Percentiles rank a stretch among this genome's conserved stretches.
Conservation (phyloP, 2,888 invertebrate species). For the Agrotis clavis region DNA sequence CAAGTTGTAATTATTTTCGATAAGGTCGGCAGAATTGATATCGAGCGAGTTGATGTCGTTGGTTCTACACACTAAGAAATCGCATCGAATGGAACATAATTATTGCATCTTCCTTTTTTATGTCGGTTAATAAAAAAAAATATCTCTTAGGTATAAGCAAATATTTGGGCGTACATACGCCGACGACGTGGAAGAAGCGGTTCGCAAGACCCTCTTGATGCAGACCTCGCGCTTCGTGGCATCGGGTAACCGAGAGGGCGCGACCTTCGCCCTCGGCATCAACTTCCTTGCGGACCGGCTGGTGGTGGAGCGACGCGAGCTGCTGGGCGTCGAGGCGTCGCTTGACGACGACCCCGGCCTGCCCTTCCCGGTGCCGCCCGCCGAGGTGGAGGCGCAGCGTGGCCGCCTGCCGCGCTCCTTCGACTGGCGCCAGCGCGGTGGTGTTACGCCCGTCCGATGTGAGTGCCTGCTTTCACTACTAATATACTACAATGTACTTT, state of each 20-base stretch:
- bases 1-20: too few species aligned
- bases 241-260: conserved; percentile 83
- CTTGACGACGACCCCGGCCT: conserved; percentile 35
- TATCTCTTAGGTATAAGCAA: conserved; percentile 71
- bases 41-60: too few species aligned
- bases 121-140: background rate
- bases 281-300: conserved; percentile 62
- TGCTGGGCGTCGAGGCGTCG: conserved; percentile 35
- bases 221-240: conserved; percentile 77
- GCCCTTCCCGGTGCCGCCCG: conserved; percentile 75
- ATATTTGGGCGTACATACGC: conserved; percentile 75
- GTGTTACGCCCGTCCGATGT: conserved; percentile 82
- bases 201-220: conserved; percentile 80
- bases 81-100: too few species aligned
- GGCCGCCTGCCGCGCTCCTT: conserved; percentile 76
- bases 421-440: conserved; percentile 84
- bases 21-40: too few species aligned
- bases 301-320: conserved; percentile 39
- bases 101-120: too few species aligned
- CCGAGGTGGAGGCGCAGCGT: conserved; percentile 66
- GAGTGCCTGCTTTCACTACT: conserved; percentile 56
- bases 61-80: too few species aligned
- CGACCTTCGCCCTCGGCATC: conserved; percentile 72
- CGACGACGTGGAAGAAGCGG: conserved; percentile 79
- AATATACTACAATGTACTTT: too few species aligned